phyloP scores from a whole-genome alignment of 1,140 invertebrate genomes.

The Ooceraea biroi region DNA sequence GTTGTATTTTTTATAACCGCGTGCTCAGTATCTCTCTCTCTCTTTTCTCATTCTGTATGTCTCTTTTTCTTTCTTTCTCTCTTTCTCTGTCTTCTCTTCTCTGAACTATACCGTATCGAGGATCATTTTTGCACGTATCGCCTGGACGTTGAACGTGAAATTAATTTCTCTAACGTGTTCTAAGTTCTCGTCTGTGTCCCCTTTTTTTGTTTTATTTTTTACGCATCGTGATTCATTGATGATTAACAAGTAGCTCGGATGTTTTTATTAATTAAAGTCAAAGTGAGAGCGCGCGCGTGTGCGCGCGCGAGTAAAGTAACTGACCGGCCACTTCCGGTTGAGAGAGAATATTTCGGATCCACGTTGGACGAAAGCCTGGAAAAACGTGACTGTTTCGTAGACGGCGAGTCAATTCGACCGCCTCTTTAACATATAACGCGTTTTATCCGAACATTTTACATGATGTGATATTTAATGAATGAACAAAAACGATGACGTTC shows the following conservation, averaged over 20 bases:
- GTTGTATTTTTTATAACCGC: conserved; percentile 68
- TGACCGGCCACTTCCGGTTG: background rate
- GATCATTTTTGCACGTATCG: conserved; percentile 26
- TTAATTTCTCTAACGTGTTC: conserved; percentile 15
- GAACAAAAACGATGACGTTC: background rate
- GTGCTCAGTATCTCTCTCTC: conserved; percentile 15
- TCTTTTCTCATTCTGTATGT: background rate
- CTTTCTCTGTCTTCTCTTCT: conserved; percentile 9
- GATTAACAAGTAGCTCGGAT: conserved; percentile 38
- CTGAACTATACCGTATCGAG: background rate
- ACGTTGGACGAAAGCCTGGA: conserved; percentile 65
- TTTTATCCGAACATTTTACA: background rate
- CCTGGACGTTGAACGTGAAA: conserved; percentile 18
- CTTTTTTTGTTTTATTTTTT: conserved; percentile 57
- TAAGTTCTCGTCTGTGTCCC: conserved; percentile 23
- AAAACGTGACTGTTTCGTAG: conserved; percentile 75
- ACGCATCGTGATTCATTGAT: conserved; percentile 49
- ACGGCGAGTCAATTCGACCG: conserved; percentile 60
- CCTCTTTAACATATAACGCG: background rate
- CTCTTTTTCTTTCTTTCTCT: conserved; percentile 40
- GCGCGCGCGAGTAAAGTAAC: background rate
- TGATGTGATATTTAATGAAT: background rate
- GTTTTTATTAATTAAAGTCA: background rate
- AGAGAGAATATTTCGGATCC: conserved; percentile 38
- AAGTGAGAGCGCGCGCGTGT: background rate